Evolutionary conservation across 2,113 vertebrate genomes (phyloP).

Genomic region (Psittacula cyanocephala): DNA sequence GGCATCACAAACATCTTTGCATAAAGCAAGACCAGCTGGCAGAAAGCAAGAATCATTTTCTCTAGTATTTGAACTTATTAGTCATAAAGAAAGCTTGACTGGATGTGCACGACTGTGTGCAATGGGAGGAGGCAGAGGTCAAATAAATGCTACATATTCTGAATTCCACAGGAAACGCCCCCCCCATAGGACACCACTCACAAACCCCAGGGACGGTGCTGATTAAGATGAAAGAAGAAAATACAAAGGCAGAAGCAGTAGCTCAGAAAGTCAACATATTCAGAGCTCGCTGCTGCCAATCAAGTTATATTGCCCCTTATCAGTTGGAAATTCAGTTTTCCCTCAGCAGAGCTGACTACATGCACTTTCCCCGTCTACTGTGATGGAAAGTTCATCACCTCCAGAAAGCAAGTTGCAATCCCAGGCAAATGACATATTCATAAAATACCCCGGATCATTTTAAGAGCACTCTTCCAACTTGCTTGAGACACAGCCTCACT

Average conservation of each 20-base stretch:
- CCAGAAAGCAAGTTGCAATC: neutral
- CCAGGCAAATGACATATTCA: neutral
- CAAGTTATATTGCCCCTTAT: neutral
- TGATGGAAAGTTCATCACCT: neutral
- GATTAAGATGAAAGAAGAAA: constrained; percentile 25
- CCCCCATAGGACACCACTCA: neutral
- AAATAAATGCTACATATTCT: constrained; percentile 7
- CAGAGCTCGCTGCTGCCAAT: neutral
- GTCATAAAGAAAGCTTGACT: neutral
- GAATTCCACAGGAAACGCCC: neutral
- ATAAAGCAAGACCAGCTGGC: neutral
- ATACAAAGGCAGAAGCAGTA: neutral
- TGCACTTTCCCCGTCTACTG: neutral
- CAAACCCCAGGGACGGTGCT: neutral
- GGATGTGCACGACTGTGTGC: neutral
- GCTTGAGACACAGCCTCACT: neutral
- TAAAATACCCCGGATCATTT: neutral
- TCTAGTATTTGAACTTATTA: neutral
- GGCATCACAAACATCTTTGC: neutral
- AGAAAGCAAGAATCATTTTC: neutral
- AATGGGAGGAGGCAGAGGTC: neutral
- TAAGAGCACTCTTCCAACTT: neutral
- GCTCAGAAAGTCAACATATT: neutral
- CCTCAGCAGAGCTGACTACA: neutral
- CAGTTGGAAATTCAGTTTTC: constrained; percentile 4